Conservation (phyloP, 2,797 vertebrate genomes). For the Rhincodon typus region DNA sequence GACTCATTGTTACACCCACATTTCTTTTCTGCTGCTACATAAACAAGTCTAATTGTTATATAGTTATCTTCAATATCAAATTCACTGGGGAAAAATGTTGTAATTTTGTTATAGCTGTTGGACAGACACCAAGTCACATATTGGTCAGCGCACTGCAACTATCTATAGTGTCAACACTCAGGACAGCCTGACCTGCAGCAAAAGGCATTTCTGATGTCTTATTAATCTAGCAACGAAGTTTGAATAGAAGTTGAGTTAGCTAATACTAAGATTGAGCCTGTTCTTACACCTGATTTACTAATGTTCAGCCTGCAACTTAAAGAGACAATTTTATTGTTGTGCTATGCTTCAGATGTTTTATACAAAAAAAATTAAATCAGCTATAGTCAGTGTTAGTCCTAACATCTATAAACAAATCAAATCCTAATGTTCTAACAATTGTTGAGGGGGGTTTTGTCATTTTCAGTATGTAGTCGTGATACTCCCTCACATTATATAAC, state of each 20-base stretch:
- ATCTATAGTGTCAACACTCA: background rate
- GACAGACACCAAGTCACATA: background rate
- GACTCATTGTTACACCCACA: conserved; percentile 33
- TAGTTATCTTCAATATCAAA: conserved; percentile 27
- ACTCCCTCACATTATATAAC: conserved; percentile 27
- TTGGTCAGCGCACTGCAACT: background rate
- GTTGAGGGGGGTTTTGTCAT: conserved; percentile 7
- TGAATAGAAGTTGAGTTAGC: background rate
- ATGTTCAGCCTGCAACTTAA: background rate
- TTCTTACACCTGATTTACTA: background rate
- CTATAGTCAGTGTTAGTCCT: conserved; percentile 3
- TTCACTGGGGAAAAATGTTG: background rate
- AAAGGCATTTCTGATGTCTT: background rate
- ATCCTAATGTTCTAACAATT: background rate
- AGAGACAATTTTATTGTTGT: background rate
- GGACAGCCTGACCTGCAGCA: background rate
- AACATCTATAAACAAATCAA: conserved; percentile 7
- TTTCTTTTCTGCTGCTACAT: conserved; percentile 13
- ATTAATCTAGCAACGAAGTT: background rate
- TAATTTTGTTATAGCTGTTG: background rate
- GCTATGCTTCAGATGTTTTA: background rate
- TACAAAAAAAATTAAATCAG: background rate
- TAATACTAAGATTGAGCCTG: background rate
- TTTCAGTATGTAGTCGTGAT: conserved; percentile 19
- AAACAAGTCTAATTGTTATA: conserved; percentile 33